Evolutionary conservation across 1,140 invertebrate species (phyloP), one percentile per base, ranked within the genome.

Genomic region (Drosophila kepulauana): DNA sequence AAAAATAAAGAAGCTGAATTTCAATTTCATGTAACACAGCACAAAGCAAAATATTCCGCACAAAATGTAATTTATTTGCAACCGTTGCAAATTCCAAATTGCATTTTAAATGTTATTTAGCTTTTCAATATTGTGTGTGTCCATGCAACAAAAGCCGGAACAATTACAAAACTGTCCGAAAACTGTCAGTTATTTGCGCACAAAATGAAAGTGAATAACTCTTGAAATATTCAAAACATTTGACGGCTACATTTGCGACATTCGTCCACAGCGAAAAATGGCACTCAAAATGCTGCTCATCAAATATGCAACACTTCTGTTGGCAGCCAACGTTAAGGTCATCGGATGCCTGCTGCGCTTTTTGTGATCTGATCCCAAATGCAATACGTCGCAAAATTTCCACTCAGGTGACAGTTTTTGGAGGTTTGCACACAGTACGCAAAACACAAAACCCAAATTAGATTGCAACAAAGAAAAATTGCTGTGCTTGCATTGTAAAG

Each of bases 401-500:
- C 20, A 25, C 33, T 13, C 74, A 52, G 63, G 52, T 82, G 65
- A 57, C 69, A 71, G 25, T 71, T 71, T 66, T 10, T 8, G 20
- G 10, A 35, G 59, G 41, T 33, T 33, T 33, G 30, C 30, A 20
- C 46, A 57, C 63, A 72, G 54, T 3, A 28, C 20, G 5, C 11
- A 43, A 3, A 43, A 43, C 41, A 43, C 41, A 11, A 41, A 61
- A 62, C 64, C 59, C 28, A 85, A 86, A 78, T 86, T 71, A 68
- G 78, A 71, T 75, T 81, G 65, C 74, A 78, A 75, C 58, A 73
- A 61, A 51, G 68, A 41, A 68, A 62, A 78, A 48, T 11, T 72
- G 58, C 75, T 49, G 35, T 15, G 54, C 65, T 30, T 35, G 65
- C 58, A 33, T 49, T 46, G 77, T 35, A 75, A 75, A 69, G 56